These are phyloP conservation scores for Oscheius sp. DNA, from an alignment of 2,888 invertebrate species.

Conservation along the genomic window DNA sequence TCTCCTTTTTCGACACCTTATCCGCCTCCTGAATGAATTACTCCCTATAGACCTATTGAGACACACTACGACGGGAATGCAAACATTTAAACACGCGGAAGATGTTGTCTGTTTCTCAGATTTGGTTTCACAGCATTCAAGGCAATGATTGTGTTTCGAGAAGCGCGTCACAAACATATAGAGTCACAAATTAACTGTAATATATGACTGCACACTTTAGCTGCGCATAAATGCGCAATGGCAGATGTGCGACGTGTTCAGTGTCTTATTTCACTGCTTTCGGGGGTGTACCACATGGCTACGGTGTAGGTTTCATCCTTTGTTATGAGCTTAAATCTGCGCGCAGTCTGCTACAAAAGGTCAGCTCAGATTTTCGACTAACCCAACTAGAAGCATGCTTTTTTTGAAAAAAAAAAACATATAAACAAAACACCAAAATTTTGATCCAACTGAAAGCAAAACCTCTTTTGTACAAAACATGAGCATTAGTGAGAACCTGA, in stretches of 20 bases:
- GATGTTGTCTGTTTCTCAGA: conserved; percentile 27
- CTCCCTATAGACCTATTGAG: conserved; percentile 4
- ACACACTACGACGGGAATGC: conserved; percentile 12
- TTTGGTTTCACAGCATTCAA: conserved; percentile 20
- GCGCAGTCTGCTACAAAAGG: neutral
- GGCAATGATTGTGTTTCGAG: conserved; percentile 6
- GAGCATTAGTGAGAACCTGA: conserved; percentile 28
- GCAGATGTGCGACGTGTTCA: conserved; percentile 33
- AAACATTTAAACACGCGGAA: conserved; percentile 22
- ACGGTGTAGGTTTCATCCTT: conserved; percentile 32
- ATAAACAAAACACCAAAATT: no score
- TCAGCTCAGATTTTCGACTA: neutral
- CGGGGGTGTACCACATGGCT: conserved; percentile 26
- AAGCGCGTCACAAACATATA: neutral
- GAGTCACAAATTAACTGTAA: conserved; percentile 31
- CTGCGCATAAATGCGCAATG: conserved; percentile 31
- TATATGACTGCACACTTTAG: conserved; percentile 31
- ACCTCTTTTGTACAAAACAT: neutral
- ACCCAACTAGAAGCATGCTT: neutral
- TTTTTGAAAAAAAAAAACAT: neutral
- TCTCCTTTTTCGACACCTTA: neutral
- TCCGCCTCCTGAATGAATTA: neutral
- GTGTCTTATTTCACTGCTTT: conserved; percentile 31
- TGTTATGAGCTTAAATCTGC: conserved; percentile 31
- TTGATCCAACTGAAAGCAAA: no score